Base-by-base conservation (phyloP, 1,140 invertebrate genomes). In the Cecropterus lyciades region DNA sequence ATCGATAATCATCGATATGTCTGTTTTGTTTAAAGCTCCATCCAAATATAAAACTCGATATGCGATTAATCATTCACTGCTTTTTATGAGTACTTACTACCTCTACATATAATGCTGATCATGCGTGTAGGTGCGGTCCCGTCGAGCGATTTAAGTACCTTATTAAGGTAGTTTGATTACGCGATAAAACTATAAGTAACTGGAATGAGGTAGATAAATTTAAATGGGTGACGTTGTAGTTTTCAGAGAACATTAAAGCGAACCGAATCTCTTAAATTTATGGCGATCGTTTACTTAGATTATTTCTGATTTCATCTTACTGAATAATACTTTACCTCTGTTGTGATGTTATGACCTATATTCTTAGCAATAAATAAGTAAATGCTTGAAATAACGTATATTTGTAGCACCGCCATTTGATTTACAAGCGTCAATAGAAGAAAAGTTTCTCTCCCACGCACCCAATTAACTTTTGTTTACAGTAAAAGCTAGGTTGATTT, bases 401-500 rank as follows among this genome's bases (percentile, higher is more conserved):
- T 63, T 48, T 63, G 45, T 16, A 16, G 14, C 48, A 42, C 14
- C 15, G 8, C 8, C 43, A 45, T 27, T 69, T 55, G 24, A 56
- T 14, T 63, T 16, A 55, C 45, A 40, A 68, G 16, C 48, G 45
- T 67, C 57, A 66, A 69, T 67, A 65, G 65, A 63, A 65, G 65
- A 63, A 57, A 60, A 68, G 24, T 70, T 64, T 57, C 56, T 49
- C 55, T 72, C 66, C 60, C 67, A 73, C 68, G 67, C 56, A 60
- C 56, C 65, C 43, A 78, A 75, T 78, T 78, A 75, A 66, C 70
- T 73, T 77, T 75, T 74, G 72, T 75, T 75, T 75, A 68, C 67
- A 52, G 46, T 75, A 71, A 75, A 64, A 65, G 69, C 72, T 16
- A 33, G 43, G 42, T 67, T 75, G 60, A 69, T 76, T 68, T 72